Base-by-base conservation (phyloP, 2,113 vertebrate species). In the Spilogale gracilis region DNA sequence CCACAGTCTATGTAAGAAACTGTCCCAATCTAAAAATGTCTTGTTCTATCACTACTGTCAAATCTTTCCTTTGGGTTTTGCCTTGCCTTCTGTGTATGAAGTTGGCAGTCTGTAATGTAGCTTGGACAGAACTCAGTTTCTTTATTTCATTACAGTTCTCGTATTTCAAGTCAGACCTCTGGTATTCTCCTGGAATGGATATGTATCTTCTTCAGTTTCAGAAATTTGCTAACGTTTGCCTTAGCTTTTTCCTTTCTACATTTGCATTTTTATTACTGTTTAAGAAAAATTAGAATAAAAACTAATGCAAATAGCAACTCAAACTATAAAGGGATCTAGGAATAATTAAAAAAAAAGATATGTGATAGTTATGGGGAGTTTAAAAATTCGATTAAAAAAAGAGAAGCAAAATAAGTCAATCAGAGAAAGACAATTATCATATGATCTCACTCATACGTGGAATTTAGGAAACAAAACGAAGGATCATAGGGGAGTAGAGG, bases 271-370 rank as follows among this genome's bases (percentile, higher is more conserved):
- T 65, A 71, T 6, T 91, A 56, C 20, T 65, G 8, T 80, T 63
- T 50, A 85, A 80, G 54, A 86, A 94, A 81, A 82, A 76, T 50
- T 65, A 67, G 21, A 89, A 84, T 58, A 45, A 84, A 58, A 94
- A 65, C 30, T 56, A 91, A 81, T 73, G 18, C 4, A 90, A 4
- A 23, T 23, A 48, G 2, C 61, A 90, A 5, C 43, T 16, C 69
- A 43, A 87, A 74, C 58, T 73, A 0, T 63, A 74, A 80, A 58
- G 45, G 30, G 54, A 56, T 74, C 58, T 43, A 81, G 32, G 50
- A 67, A 65, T 82, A 91, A 74, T 60, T 43, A 23, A 61, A 23
- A 7, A 61, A 23, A 25, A 8, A 61, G 2, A 78, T n/a, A 2
- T 73, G 32, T 32, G 45, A 52, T 76, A 87, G 8, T 50, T 45